These are phyloP conservation scores for Meteorus cinctellus DNA, from an alignment of 2,888 invertebrate species.

Conservation along the genomic window DNA sequence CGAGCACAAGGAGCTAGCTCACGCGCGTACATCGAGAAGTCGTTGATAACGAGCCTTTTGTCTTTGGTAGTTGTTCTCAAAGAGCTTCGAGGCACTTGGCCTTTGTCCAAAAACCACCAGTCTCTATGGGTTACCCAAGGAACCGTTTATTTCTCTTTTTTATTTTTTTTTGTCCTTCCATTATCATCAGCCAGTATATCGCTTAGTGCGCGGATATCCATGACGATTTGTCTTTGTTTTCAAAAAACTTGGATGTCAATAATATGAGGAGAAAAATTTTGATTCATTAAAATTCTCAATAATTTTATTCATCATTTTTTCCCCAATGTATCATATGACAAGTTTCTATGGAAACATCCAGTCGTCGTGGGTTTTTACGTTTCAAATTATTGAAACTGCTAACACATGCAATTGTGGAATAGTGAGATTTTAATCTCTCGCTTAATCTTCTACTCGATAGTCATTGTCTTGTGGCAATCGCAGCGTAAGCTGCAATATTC, in stretches of 20 bases:
- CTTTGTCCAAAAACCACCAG: constrained; percentile 19
- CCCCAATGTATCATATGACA: neutral
- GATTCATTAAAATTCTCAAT: neutral
- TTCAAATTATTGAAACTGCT: neutral
- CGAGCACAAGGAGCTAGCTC: neutral
- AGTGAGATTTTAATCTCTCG: constrained; percentile 19
- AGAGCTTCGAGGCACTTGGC: constrained; percentile 17
- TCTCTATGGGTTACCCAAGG: neutral
- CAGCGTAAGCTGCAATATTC: constrained; percentile 11
- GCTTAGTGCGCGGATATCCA: constrained; percentile 3
- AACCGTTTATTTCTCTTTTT: neutral
- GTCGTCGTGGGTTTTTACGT: constrained; percentile 3
- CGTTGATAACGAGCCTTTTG: constrained; percentile 22
- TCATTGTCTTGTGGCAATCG: constrained; percentile 13
- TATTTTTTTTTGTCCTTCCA: neutral
- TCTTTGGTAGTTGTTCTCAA: constrained; percentile 15
- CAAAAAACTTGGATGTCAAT: neutral
- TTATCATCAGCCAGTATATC: constrained; percentile 4
- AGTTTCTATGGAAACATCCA: neutral
- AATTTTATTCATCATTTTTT: neutral
- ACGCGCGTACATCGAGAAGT: constrained; percentile 21
- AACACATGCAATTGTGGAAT: constrained; percentile 15
- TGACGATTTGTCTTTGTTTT: constrained; percentile 3
- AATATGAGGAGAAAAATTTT: neutral
- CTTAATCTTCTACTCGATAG: constrained; percentile 21